phyloP scores from a whole-genome alignment of 2,888 invertebrate genomes.

The Tiliacea aurago region DNA sequence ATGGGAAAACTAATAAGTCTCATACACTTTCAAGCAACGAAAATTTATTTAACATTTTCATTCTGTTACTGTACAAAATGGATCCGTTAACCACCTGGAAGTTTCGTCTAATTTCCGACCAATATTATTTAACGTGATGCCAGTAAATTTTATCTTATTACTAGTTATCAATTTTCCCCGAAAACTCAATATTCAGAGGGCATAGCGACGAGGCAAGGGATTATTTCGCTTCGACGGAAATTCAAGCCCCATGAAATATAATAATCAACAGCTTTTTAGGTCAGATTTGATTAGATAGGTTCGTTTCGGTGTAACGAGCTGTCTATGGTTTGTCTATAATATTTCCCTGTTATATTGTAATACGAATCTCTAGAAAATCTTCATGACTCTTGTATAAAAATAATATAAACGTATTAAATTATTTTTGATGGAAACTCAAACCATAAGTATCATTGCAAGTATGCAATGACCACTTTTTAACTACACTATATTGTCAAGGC shows the following conservation, averaged over 20 bases:
- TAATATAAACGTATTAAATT: neutral
- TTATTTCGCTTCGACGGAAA: constrained; percentile 41
- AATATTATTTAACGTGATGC: constrained; percentile 1
- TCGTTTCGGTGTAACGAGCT: neutral
- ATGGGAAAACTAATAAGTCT: neutral
- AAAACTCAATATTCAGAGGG: constrained; percentile 30
- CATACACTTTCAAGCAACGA: neutral
- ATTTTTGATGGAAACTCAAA: neutral
- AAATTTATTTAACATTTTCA: neutral
- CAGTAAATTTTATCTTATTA: constrained; percentile 9
- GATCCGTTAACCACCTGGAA: no score
- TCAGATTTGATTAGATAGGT: constrained; percentile 48
- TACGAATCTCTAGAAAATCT: neutral
- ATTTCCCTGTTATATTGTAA: neutral
- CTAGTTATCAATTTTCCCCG: constrained; percentile 35
- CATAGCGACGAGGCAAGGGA: constrained; percentile 18
- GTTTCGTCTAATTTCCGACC: neutral
- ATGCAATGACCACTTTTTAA: neutral
- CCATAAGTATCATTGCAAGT: neutral
- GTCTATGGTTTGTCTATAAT: neutral
- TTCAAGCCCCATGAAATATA: constrained; percentile 44
- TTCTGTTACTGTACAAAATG: neutral
- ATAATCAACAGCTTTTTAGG: constrained; percentile 38
- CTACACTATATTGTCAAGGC: no score
- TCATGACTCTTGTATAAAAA: neutral